These are phyloP conservation scores for Azorinus chamasolen DNA, from an alignment of 2,888 invertebrate species.

Conservation along the genomic window DNA sequence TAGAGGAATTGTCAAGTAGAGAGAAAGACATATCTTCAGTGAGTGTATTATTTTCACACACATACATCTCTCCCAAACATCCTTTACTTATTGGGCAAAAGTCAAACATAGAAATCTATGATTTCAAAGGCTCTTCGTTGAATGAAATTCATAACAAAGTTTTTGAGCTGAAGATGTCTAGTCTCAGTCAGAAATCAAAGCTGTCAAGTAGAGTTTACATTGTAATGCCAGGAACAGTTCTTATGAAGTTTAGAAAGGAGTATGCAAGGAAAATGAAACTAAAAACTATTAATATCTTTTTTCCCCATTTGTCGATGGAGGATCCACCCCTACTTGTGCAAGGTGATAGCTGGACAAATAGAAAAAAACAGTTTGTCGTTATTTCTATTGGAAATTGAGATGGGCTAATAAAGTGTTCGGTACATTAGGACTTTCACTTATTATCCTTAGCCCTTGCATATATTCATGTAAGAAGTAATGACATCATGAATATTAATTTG, in stretches of 20 bases:
- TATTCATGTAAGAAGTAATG: no score
- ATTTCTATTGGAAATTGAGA: no score
- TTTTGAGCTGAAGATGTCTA: not conserved
- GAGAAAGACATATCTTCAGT: slow-evolving; percentile 12
- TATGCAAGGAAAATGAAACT: slow-evolving; percentile 6
- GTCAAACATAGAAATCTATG: slow-evolving; percentile 49
- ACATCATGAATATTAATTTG: no score
- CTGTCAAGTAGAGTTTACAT: slow-evolving; percentile 44
- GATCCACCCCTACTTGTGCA: slow-evolving; percentile 62
- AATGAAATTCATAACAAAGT: slow-evolving; percentile 14
- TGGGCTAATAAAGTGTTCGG: no score
- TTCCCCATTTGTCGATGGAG: slow-evolving; percentile 76
- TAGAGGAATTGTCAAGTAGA: slow-evolving; percentile 58
- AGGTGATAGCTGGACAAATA: no score
- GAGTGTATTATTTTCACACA: slow-evolving; percentile 84
- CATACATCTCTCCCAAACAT: slow-evolving; percentile 87
- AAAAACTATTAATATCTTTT: slow-evolving; percentile 53
- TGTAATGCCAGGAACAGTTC: slow-evolving; percentile 64
- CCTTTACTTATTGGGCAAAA: slow-evolving; percentile 71
- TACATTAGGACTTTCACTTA: no score
- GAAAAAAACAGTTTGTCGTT: no score
- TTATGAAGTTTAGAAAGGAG: slow-evolving; percentile 26
- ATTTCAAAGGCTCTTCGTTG: slow-evolving; percentile 64
- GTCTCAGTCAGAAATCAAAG: not conserved
- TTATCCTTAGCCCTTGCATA: no score